Evolutionary conservation across 2,888 invertebrate species (phyloP).

Genomic region (Phyto melanocephala): DNA sequence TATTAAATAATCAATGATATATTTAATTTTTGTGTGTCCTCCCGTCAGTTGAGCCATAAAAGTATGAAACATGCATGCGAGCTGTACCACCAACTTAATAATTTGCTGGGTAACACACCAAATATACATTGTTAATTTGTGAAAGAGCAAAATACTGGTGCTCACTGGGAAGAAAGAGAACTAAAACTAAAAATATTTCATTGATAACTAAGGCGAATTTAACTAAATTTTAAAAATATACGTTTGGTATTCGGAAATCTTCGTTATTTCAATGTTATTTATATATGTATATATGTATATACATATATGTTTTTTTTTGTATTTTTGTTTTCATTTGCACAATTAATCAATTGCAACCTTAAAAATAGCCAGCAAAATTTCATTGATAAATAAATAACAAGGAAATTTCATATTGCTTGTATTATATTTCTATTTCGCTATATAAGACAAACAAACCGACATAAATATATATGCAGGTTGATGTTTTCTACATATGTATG

Average conservation of each 20-base stretch:
- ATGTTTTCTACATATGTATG: background rate
- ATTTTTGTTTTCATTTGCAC: slow-evolving; percentile 36
- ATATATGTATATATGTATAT: too few species aligned
- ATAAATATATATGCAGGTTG: background rate
- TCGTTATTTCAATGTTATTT: slow-evolving; percentile 55
- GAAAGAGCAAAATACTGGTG: background rate
- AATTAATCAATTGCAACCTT: slow-evolving; percentile 58
- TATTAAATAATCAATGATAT: too few species aligned
- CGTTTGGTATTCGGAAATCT: slow-evolving; percentile 45
- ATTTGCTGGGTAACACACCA: slow-evolving; percentile 10
- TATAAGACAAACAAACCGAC: background rate
- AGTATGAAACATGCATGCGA: too few species aligned
- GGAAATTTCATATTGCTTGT: slow-evolving; percentile 57
- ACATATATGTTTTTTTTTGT: background rate
- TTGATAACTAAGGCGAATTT: slow-evolving; percentile 55
- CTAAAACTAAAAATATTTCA: slow-evolving; percentile 8
- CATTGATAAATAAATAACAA: slow-evolving; percentile 65
- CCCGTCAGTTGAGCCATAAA: too few species aligned
- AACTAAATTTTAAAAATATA: slow-evolving; percentile 43
- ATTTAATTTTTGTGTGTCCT: too few species aligned
- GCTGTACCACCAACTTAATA: background rate
- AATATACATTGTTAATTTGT: background rate
- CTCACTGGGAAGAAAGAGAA: background rate
- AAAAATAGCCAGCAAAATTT: slow-evolving; percentile 58
- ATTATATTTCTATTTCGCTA: slow-evolving; percentile 1